A percentile compares a stretch with the other conserved stretches of the same genome.
These are phyloP conservation scores for Neodiprion lecontei DNA, from an alignment of 1,140 invertebrate species.

Conservation along the genomic window DNA sequence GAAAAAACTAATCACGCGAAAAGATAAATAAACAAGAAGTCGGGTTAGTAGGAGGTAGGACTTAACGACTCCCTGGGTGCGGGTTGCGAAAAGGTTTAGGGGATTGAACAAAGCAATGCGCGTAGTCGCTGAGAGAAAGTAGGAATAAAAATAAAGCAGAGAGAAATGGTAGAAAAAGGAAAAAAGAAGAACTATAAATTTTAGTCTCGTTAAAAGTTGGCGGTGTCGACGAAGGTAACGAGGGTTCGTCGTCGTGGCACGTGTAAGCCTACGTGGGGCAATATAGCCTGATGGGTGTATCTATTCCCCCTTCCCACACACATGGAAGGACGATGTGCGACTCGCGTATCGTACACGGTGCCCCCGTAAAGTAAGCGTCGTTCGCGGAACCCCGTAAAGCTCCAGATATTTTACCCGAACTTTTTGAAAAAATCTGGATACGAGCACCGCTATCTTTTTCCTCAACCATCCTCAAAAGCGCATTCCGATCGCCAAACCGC, in stretches of 20 bases:
- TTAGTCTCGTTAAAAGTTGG: conserved; percentile 5
- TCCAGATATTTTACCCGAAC: too few species aligned
- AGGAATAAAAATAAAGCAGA: neutral
- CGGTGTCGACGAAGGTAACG: conserved; percentile 4
- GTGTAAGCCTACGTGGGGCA: conserved; percentile 1
- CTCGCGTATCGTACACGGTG: too few species aligned
- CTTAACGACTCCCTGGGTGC: neutral
- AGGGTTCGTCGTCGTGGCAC: conserved; percentile 1
- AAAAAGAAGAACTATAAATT: neutral
- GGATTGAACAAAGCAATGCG: neutral
- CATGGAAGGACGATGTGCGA: too few species aligned
- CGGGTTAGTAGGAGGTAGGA: neutral
- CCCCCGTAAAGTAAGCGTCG: too few species aligned
- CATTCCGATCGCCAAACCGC: too few species aligned
- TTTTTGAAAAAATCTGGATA: too few species aligned
- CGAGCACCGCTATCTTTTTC: too few species aligned
- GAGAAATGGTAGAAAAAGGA: neutral
- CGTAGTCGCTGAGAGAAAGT: neutral
- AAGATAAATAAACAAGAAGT: neutral
- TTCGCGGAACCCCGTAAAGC: too few species aligned
- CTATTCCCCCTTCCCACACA: neutral
- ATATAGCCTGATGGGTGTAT: neutral
- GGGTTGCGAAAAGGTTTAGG: neutral
- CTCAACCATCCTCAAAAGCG: too few species aligned
- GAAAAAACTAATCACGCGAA: too few species aligned